Conservation (phyloP, 2,113 vertebrate species). For the Desmodus rotundus region DNA sequence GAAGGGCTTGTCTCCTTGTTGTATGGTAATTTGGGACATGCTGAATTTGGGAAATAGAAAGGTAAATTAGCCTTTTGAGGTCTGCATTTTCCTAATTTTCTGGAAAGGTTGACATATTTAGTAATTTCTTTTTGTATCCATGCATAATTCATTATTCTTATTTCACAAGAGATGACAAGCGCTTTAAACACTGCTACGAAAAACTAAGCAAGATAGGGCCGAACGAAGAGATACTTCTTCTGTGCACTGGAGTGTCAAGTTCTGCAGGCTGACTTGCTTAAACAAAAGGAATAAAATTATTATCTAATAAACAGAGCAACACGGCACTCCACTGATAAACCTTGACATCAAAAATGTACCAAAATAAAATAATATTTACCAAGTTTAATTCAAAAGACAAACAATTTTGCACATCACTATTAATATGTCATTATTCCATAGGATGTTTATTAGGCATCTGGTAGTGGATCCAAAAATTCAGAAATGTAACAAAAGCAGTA, state of each 20-base stretch:
- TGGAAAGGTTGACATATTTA: constrained; percentile 80
- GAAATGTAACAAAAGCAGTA: neutral
- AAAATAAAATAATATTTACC: constrained; percentile 28
- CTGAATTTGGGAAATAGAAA: constrained; percentile 91
- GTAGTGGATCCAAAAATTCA: constrained; percentile 10
- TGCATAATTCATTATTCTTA: constrained; percentile 76
- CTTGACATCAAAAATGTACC: constrained; percentile 11
- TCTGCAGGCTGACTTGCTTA: constrained; percentile 50
- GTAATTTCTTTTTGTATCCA: constrained; percentile 69
- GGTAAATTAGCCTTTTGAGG: constrained; percentile 86
- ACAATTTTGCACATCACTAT: constrained; percentile 19
- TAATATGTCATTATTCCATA: neutral
- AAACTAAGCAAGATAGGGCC: constrained; percentile 47
- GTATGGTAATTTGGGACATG: constrained; percentile 91
- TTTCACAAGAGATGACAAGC: constrained; percentile 67
- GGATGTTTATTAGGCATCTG: neutral
- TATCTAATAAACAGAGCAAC: constrained; percentile 49
- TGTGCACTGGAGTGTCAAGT: neutral
- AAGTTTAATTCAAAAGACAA: constrained; percentile 32
- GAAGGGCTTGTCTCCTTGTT: constrained; percentile 91
- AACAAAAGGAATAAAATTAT: constrained; percentile 56
- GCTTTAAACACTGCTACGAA: constrained; percentile 68
- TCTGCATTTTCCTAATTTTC: constrained; percentile 78
- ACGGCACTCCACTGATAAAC: constrained; percentile 45
- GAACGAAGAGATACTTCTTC: constrained; percentile 56